Base-by-base conservation (phyloP, 2,888 invertebrate species). In the Eupithecia subumbrata region DNA sequence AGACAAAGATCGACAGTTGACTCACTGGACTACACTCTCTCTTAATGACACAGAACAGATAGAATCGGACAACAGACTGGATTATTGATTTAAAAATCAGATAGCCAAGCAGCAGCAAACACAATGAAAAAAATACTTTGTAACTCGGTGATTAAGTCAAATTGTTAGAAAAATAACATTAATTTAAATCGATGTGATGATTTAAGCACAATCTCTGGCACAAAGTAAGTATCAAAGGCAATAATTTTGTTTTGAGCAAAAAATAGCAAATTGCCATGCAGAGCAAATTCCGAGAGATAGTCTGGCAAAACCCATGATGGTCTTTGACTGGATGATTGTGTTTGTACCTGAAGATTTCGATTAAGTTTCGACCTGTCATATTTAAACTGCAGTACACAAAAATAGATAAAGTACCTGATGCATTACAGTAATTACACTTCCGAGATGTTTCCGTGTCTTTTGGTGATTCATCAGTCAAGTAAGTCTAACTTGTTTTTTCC, bases 401-500 rank as follows among this genome's bases (percentile, higher is more conserved):
- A 69, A 68, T 76, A 74, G 74, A 75, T 72, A 76, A 76, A 73
- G 43, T 22, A 68, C 40, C 43, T 67, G 70, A 69, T 76, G 69
- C 71, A 71, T 67, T 70, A 83, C 82, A 81, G 82, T 81, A 82
- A 74, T 66, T 74, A 80, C 81, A 85, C 85, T 88, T 88, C 88
- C 87, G 88, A 87, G 82, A 85, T 76, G 82, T 84, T 87, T 84
- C 88, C 84, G 85, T 78, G 80, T 85, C 82, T 78, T 78, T 74
- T 72, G 67, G 67, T 74, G 48, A 67, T 63, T 73, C 75, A 80
- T 81, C 76, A 79, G 73, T 79, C 79, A 81, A 76, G 72, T 75
- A 72, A 52, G 75, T 79, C 75, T 79, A 75, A 71, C 71, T 60
- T 74, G 71, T 78, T 79, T 76, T 76, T 77, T 73, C 75, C 78